Conservation (phyloP, 2,888 invertebrate genomes). For the Sphinx pinastri region DNA sequence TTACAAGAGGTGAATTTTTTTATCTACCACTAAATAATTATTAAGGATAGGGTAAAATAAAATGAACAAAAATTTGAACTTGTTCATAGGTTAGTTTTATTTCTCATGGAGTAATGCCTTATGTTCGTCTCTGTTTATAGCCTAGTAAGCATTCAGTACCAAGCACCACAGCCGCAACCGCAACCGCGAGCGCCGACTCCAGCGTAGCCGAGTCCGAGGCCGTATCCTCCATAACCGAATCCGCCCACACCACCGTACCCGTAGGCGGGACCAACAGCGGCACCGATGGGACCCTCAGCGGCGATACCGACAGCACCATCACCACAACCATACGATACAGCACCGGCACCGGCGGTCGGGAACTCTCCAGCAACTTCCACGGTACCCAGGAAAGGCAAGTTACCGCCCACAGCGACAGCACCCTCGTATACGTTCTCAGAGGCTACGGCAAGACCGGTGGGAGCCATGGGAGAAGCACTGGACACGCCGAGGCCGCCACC, state of each 20-base stretch:
- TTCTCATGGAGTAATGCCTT: not conserved
- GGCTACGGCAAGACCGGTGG: slow-evolving; percentile 28
- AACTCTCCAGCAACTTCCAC: slow-evolving; percentile 32
- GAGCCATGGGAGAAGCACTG: no score
- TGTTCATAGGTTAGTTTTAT: not conserved
- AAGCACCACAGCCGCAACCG: slow-evolving; percentile 18
- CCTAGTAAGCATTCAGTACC: not conserved
- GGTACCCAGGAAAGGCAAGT: slow-evolving; percentile 38
- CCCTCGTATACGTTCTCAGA: slow-evolving; percentile 39
- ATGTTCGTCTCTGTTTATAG: no score
- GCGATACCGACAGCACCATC: slow-evolving; percentile 31
- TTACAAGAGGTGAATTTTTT: no score
- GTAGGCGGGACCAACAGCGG: slow-evolving; percentile 12
- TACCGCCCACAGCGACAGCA: slow-evolving; percentile 33
- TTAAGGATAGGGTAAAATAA: no score
- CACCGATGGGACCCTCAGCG: slow-evolving; percentile 16
- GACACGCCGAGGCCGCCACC: no score
- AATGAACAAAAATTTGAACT: no score
- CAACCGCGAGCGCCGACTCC: slow-evolving; percentile 22
- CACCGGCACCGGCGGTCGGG: slow-evolving; percentile 34
- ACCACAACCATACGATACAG: slow-evolving; percentile 37
- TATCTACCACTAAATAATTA: no score
- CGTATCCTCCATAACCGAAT: slow-evolving; percentile 13
- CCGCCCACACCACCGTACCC: slow-evolving; percentile 6
- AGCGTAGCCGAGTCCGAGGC: slow-evolving; percentile 14